Evolutionary conservation across 2,113 vertebrate genomes (phyloP).

Genomic region (Herpailurus yagouaroundi): DNA sequence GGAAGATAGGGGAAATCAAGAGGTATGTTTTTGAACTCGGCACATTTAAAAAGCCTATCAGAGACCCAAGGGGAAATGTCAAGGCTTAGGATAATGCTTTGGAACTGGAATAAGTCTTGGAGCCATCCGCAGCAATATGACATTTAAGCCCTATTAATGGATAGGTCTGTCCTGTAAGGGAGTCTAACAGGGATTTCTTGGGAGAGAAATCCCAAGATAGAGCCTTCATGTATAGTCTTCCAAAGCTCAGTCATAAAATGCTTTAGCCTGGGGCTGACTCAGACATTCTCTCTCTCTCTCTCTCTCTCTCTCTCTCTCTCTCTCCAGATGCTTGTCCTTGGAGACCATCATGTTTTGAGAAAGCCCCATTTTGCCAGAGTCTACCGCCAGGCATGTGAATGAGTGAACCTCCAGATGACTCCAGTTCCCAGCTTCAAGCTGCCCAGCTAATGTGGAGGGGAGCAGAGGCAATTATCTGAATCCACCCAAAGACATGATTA

Average conservation of each 20-base stretch:
- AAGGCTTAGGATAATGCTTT: not conserved
- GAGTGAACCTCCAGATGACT: not conserved
- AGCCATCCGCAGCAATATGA: not conserved
- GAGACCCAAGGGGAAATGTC: not conserved
- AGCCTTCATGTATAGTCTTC: not conserved
- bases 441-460: not conserved
- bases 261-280: not conserved
- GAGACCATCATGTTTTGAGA: not conserved
- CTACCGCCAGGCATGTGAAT: not conserved
- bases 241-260: not conserved
- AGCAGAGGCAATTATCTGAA: not conserved
- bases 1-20: not conserved
- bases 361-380: not conserved
- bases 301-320: not conserved
- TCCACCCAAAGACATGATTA: not conserved
- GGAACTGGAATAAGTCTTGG: not conserved
- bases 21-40: not conserved
- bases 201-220: not conserved
- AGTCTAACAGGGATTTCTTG: not conserved
- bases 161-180: not conserved
- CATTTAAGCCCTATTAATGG: not conserved
- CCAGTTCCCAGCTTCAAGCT: not conserved
- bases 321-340: not conserved
- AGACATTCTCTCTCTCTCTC: not conserved
- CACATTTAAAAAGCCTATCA: conserved; percentile 10